phyloP scores from a whole-genome alignment of 2,113 vertebrate genomes.

The Neolamprologus sp. region DNA sequence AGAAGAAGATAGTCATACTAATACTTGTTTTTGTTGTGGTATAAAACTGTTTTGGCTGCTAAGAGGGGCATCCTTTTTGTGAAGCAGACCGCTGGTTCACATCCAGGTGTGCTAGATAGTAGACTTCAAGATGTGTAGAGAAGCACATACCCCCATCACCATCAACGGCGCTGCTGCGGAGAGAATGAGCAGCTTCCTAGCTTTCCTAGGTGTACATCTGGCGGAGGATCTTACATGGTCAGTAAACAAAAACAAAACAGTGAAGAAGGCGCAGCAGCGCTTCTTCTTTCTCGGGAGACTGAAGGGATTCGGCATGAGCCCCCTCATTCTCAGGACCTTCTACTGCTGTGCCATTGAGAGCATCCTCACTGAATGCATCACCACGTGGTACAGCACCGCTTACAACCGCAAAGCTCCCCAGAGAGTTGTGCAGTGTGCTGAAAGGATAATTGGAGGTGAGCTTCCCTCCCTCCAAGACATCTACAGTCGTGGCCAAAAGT shows the following conservation, averaged over 20 bases:
- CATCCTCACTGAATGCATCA: neutral
- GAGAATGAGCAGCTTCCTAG: neutral
- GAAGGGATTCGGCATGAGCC: neutral
- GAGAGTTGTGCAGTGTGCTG: neutral
- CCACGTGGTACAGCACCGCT: neutral
- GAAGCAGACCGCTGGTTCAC: neutral
- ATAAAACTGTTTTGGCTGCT: neutral
- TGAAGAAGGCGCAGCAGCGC: neutral
- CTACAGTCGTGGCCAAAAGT: neutral
- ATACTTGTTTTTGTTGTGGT: neutral
- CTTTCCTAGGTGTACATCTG: neutral
- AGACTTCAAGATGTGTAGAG: neutral
- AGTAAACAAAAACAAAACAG: neutral
- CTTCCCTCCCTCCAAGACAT: neutral
- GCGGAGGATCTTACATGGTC: neutral
- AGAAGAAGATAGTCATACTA: neutral
- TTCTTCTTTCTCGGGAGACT: neutral
- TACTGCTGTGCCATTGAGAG: neutral
- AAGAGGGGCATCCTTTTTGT: neutral
- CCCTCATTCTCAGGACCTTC: neutral
- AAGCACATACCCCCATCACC: neutral
- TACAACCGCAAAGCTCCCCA: neutral
- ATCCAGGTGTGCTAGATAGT: neutral
- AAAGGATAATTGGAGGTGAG: neutral
- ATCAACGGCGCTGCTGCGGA: rapidly evolving